Evolutionary conservation across 2,888 invertebrate species (phyloP), one percentile per base, ranked within the genome.

Genomic region (Incurvaria masculella): DNA sequence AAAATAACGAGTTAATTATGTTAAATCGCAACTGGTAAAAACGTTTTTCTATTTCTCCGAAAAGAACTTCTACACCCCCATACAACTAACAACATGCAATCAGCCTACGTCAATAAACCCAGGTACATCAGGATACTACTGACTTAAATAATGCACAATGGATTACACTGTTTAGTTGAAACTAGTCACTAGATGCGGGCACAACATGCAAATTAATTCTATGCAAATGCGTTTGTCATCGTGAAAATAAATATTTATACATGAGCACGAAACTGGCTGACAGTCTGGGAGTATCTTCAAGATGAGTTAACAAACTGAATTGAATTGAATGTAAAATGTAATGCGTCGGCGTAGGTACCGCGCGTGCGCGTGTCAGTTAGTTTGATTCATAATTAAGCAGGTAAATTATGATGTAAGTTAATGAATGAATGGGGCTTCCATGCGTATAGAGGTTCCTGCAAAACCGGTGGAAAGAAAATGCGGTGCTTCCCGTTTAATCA

Each of bases 151-250:
- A n/a, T n/a, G n/a, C n/a, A n/a, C n/a, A n/a, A n/a, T n/a, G n/a
- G n/a, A n/a, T n/a, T n/a, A n/a, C n/a, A n/a, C n/a, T n/a, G n/a
- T n/a, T n/a, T n/a, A n/a, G n/a, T n/a, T n/a, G n/a, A n/a, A n/a
- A n/a, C 23, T 4, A 23, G 23, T 23, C 23, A 23, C 23, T 23
- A 4, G 23, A 4, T 10, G 23, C 23, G 23, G 4, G 10, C 23
- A 10, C 14, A n/a, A 33, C 33, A 33, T 33, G 33, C 33, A 8
- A 33, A 33, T 33, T 8, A 4, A 8, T 6, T 11, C 70, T 70
- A 74, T 76, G 74, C 74, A 72, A 74, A 75, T 74, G 72, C 64
- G 63, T 69, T 72, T 75, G 75, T 75, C 74, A 72, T 74, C 74
- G 69, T 72, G 72, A 69, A 69, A 69, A 76, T 76, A 74, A 74